A percentile compares a stretch with the other conserved stretches of the same genome.
phyloP scores from a whole-genome alignment of 23 tunicate species.

The Ascidia mentula region DNA sequence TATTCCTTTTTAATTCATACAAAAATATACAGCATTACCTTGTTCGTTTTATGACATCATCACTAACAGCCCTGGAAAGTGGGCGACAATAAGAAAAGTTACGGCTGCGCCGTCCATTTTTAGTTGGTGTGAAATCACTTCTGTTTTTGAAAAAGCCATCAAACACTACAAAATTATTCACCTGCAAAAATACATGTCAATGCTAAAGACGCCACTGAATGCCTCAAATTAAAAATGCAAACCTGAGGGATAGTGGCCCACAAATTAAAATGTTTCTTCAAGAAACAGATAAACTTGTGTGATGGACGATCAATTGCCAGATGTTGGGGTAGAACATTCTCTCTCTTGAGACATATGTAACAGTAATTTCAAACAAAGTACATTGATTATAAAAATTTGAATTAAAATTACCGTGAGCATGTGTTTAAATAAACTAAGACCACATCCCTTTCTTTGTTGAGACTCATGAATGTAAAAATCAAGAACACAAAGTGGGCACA shows the following conservation, averaged over 20 bases:
- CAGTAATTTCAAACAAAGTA: background rate
- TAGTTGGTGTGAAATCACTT: constrained; percentile 21
- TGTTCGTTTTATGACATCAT: constrained; percentile 47
- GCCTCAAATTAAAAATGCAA: background rate
- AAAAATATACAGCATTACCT: constrained; percentile 15
- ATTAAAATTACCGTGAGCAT: constrained; percentile 72
- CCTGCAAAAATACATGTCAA: constrained; percentile 21
- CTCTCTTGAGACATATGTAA: constrained; percentile 21
- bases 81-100: constrained; percentile 43
- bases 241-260: constrained; percentile 91
- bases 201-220: background rate
- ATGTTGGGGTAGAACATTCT: constrained; percentile 50
- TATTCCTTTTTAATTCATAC: too few relatives aligned
- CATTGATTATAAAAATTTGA: background rate
- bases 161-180: constrained; percentile 85
- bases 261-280: constrained; percentile 79
- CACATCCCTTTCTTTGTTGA: constrained; percentile 80
- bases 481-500: constrained; percentile 84
- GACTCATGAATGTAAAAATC: constrained; percentile 95
- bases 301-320: constrained; percentile 90
- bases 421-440: constrained; percentile 72
- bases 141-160: constrained; percentile 83
- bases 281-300: constrained; percentile 63
- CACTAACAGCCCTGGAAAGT: constrained; percentile 79
- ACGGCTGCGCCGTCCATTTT: background rate